A percentile compares a stretch with the other conserved stretches of the same genome.
Evolutionary conservation across 2,797 vertebrate species (phyloP).

Genomic region (Cyclopterus lumpus): DNA sequence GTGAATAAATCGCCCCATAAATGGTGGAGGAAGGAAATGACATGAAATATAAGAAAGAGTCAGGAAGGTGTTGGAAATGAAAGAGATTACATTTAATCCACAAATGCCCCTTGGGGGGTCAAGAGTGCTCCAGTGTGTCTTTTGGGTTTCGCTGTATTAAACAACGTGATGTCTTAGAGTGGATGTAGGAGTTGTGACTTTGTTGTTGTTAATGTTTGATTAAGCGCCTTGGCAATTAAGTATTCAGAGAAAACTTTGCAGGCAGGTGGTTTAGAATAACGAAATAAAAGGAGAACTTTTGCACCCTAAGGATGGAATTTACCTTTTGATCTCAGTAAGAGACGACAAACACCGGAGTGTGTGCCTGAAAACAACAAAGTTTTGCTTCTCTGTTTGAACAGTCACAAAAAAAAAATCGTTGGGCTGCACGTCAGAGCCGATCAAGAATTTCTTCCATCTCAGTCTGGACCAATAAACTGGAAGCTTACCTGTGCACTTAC

Average conservation of each 20-base stretch:
- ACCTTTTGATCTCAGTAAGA: slow-evolving; percentile 49
- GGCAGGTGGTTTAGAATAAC: slow-evolving; percentile 43
- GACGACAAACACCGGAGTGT: slow-evolving; percentile 40
- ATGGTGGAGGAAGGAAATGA: slow-evolving; percentile 42
- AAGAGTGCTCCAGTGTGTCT: slow-evolving; percentile 33
- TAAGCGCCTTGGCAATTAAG: slow-evolving; percentile 51
- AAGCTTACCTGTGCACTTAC: slow-evolving; percentile 81
- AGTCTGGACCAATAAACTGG: slow-evolving; percentile 72
- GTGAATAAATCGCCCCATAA: slow-evolving; percentile 29
- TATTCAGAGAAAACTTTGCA: slow-evolving; percentile 54
- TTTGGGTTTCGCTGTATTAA: slow-evolving; percentile 24
- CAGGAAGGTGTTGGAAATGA: slow-evolving; percentile 50
- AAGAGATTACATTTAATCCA: slow-evolving; percentile 53
- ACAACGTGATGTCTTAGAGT: slow-evolving; percentile 20
- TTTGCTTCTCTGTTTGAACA: slow-evolving; percentile 41
- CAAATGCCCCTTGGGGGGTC: slow-evolving; percentile 44
- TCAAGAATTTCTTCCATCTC: slow-evolving; percentile 75
- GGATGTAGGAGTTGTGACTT: slow-evolving; percentile 35
- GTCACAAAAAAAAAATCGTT: slow-evolving; percentile 46
- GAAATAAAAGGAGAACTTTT: slow-evolving; percentile 55
- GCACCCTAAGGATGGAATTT: slow-evolving; percentile 41
- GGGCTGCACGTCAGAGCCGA: slow-evolving; percentile 64
- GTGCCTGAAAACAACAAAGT: slow-evolving; percentile 23
- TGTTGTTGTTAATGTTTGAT: slow-evolving; percentile 52
- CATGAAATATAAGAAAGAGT: slow-evolving; percentile 24